Evolutionary conservation across 2,113 vertebrate species (phyloP).

Genomic region (Oreochromis aureus): DNA sequence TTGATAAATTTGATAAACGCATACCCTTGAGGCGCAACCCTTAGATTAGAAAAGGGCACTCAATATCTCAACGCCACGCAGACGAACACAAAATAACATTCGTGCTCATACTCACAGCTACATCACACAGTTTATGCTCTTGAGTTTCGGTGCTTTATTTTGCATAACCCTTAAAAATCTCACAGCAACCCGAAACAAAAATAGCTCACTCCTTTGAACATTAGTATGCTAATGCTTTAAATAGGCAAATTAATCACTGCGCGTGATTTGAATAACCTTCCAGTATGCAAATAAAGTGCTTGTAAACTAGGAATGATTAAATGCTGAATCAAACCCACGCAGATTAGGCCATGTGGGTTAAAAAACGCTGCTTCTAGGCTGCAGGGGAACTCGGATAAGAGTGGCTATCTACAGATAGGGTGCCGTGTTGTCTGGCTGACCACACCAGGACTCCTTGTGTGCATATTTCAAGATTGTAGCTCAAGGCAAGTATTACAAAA

Average conservation of each 20-base stretch:
- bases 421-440: neutral
- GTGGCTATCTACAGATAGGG: neutral
- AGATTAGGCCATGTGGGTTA: neutral
- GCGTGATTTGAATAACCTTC: slow-evolving; percentile 31
- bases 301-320: slow-evolving; percentile 8
- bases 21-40: neutral
- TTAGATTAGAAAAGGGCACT: neutral
- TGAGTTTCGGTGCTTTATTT: neutral
- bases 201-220: neutral
- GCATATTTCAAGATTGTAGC: slow-evolving; percentile 1
- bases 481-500: slow-evolving; percentile 4
- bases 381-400: neutral
- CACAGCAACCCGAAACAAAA: neutral
- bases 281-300: slow-evolving; percentile 21
- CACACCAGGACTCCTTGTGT: neutral
- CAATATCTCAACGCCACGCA: neutral
- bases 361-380: neutral
- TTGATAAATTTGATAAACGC: neutral
- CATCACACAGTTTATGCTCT: neutral
- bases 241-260: slow-evolving; percentile 1
- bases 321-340: slow-evolving; percentile 8
- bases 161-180: neutral
- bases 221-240: slow-evolving; percentile 20
- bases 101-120: slow-evolving; percentile 5
- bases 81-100: neutral